Evolutionary conservation across 1,140 invertebrate genomes (phyloP), one percentile per base, ranked within the genome.

Genomic region (Eurytemora carolleeae): DNA sequence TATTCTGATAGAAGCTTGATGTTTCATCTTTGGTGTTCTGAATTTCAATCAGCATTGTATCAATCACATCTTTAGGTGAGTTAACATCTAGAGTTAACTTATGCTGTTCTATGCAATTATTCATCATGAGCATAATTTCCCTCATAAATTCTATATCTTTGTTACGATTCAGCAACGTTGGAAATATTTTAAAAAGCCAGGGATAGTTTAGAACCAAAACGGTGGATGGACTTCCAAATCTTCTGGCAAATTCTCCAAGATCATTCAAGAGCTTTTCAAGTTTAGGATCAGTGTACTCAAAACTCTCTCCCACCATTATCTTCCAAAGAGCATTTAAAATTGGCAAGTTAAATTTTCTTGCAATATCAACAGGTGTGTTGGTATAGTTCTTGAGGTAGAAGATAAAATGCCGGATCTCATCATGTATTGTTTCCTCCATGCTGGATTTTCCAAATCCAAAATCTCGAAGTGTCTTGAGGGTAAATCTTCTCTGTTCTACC

Each of bases 321-420:
- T 76, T 80, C 84, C 87, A 92, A 0, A 93, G 71, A 0, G 85
- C 85, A 66, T 93, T 94, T 15, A 90, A 70, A 24, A 88, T 81
- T 0, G 68, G 64, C 22, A 68, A 59, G 21, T 59, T 66, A 61
- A 70, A 71, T n/a, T 44, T 44, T 12, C 31, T n/a, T 44, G 31
- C 31, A 7, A 44, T 12, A 44, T 44, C n/a, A 7, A 44, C 31
- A 44, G 31, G 31, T n/a, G n/a, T n/a, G n/a, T n/a, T n/a, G n/a
- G n/a, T n/a, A n/a, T n/a, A n/a, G n/a, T n/a, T n/a, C n/a, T n/a
- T n/a, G n/a, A n/a, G n/a, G n/a, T n/a, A n/a, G n/a, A n/a, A n/a
- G n/a, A n/a, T n/a, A n/a, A n/a, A n/a, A n/a, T 57, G 18, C 22
- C 23, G n/a, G 23, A 57, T 52, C 24, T 63, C 61, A 22, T 23